Conservation (phyloP, 2,113 vertebrate species). For the Pan paniscus region DNA sequence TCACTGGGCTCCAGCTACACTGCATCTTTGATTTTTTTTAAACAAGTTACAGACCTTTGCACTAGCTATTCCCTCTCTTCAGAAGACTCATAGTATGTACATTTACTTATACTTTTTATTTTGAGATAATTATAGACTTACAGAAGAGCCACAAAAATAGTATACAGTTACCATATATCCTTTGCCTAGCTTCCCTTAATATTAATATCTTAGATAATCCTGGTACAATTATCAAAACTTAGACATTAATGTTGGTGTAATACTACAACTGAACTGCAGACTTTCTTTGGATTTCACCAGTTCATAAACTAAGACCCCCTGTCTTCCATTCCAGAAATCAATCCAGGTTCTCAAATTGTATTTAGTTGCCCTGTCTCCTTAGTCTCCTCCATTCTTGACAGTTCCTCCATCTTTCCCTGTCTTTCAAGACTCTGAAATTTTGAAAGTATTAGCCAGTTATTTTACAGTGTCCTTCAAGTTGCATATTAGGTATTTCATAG, state of each 20-base stretch:
- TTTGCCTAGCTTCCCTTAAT: not conserved
- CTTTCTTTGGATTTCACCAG: not conserved
- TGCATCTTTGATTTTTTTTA: not conserved
- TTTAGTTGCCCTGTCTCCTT: not conserved
- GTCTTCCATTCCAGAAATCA: not conserved
- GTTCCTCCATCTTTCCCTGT: not conserved
- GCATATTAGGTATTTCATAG: not conserved
- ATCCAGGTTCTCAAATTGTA: not conserved
- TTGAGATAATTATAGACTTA: constrained; percentile 6
- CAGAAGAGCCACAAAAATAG: not conserved
- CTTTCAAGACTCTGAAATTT: not conserved
- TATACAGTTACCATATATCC: not conserved
- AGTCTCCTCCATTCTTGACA: not conserved
- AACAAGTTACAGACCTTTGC: not conserved
- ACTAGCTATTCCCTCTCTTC: not conserved
- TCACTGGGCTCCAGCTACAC: not conserved
- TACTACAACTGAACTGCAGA: not conserved
- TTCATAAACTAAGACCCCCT: not conserved
- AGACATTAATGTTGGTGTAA: not conserved
- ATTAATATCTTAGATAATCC: not conserved
- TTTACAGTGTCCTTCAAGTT: not conserved
- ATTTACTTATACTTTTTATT: not conserved
- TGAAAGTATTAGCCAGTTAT: not conserved
- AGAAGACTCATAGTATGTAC: rapidly evolving
- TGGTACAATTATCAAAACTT: not conserved